These are phyloP conservation scores for Notospermus geniculatus DNA, from an alignment of 1,140 invertebrate species.

Conservation along the genomic window DNA sequence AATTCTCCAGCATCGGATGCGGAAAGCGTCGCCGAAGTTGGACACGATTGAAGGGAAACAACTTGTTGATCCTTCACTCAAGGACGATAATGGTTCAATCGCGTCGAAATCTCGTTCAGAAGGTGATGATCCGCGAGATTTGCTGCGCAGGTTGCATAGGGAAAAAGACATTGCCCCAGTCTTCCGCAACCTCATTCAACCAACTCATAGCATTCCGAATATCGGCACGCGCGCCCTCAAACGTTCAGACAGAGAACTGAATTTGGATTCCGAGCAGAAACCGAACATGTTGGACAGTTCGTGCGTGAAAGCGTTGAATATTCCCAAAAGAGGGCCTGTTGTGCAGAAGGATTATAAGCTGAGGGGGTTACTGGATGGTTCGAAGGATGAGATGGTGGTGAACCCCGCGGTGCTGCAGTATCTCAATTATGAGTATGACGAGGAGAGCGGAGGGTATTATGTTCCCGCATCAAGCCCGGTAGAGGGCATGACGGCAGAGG, in stretches of 20 bases:
- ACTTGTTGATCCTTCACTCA: conserved; percentile 27
- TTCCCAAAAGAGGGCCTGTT: background rate
- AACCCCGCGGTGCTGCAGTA: background rate
- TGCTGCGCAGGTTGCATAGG: background rate
- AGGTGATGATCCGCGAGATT: background rate
- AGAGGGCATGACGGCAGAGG: background rate
- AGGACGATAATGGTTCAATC: background rate
- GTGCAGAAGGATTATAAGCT: background rate
- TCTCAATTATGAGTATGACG: background rate
- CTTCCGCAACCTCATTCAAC: conserved; percentile 26
- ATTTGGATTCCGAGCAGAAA: background rate
- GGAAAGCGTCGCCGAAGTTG: conserved; percentile 30
- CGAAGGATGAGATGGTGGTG: background rate
- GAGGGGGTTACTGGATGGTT: background rate
- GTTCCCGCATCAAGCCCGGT: background rate
- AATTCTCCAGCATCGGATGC: conserved; percentile 29
- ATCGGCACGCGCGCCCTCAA: conserved; percentile 21
- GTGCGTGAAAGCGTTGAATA: background rate
- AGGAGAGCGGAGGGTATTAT: background rate
- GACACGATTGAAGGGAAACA: conserved; percentile 40
- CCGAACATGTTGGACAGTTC: background rate
- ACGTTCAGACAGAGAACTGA: background rate
- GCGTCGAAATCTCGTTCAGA: conserved; percentile 3
- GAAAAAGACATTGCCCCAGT: background rate
- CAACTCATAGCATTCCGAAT: conserved; percentile 36